Evolutionary conservation across 30 jellyfish, hydroid and myxozoan genomes (phyloP).

Genomic region (Haliclystus octoradiatus): DNA sequence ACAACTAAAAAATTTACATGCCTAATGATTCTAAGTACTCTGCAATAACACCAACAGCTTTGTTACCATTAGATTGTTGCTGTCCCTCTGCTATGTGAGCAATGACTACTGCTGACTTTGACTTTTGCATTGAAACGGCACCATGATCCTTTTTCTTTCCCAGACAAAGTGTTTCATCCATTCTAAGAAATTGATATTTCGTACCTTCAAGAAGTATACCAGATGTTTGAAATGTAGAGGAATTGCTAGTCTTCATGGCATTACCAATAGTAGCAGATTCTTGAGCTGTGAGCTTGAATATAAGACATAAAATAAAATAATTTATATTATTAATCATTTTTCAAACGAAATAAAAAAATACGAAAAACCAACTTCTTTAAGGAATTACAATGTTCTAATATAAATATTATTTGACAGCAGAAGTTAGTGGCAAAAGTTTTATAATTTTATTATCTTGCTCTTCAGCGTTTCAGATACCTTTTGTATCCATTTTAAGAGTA

Average conservation of each 20-base stretch:
- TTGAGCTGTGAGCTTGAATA: constrained; percentile 9
- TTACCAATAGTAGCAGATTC: constrained; percentile 31
- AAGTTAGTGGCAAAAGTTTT: too few relatives aligned
- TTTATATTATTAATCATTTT: too few relatives aligned
- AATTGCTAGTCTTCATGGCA: constrained; percentile 9
- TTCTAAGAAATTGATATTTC: constrained; percentile 57
- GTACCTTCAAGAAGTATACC: constrained; percentile 61
- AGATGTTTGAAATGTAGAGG: constrained; percentile 19
- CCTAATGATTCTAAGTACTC: constrained; percentile 33
- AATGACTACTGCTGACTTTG: constrained; percentile 37
- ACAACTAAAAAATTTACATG: too few relatives aligned
- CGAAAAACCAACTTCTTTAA: too few relatives aligned
- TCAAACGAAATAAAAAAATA: too few relatives aligned
- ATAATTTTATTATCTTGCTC: too few relatives aligned
- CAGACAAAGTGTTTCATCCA: constrained; percentile 11
- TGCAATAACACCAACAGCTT: constrained; percentile 47
- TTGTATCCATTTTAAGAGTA: too few relatives aligned
- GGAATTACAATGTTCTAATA: too few relatives aligned
- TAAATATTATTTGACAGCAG: too few relatives aligned
- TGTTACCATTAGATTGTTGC: constrained; percentile 54
- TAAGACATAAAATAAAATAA: too few relatives aligned
- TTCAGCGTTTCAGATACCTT: too few relatives aligned
- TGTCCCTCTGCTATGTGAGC: constrained; percentile 75
- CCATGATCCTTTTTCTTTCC: constrained; percentile 82
- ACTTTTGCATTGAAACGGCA: constrained; percentile 40